phyloP scores from a whole-genome alignment of 2,797 vertebrate genomes.

The Ptychadena robeensis region DNA sequence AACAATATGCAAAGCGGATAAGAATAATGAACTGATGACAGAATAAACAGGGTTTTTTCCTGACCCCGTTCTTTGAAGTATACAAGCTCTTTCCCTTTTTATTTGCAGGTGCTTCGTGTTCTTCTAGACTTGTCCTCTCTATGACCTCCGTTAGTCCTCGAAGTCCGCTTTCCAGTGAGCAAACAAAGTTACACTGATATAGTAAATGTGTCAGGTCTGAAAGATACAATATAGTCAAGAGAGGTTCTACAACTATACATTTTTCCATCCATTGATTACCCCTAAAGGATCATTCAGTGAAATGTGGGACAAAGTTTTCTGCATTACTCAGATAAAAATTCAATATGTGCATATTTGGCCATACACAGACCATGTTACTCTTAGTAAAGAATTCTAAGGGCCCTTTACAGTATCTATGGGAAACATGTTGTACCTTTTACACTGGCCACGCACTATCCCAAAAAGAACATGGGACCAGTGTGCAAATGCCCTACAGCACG shows the following conservation, averaged over 20 bases:
- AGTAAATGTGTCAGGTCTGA: conserved; percentile 33
- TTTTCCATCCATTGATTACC: neutral
- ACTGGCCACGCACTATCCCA: too few relatives aligned
- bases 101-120: neutral
- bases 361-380: too few relatives aligned
- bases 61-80: conserved; percentile 31
- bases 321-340: neutral
- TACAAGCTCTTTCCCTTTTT: neutral
- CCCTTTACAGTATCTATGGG: too few relatives aligned
- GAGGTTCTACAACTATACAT: neutral
- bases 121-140: conserved; percentile 42
- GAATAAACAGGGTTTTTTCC: conserved; percentile 32
- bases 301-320: neutral
- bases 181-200: conserved; percentile 36
- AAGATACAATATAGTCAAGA: neutral
- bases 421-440: too few relatives aligned
- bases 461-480: too few relatives aligned
- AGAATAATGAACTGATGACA: conserved; percentile 8
- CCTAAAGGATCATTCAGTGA: neutral
- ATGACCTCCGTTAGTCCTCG: conserved; percentile 27
- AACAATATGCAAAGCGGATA: neutral
- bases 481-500: too few relatives aligned
- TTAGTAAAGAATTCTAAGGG: too few relatives aligned
- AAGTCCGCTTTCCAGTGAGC: conserved; percentile 24
- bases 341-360: too few relatives aligned